These are phyloP conservation scores for Phyto melanocephala DNA, from an alignment of 2,888 invertebrate species.

Conservation along the genomic window DNA sequence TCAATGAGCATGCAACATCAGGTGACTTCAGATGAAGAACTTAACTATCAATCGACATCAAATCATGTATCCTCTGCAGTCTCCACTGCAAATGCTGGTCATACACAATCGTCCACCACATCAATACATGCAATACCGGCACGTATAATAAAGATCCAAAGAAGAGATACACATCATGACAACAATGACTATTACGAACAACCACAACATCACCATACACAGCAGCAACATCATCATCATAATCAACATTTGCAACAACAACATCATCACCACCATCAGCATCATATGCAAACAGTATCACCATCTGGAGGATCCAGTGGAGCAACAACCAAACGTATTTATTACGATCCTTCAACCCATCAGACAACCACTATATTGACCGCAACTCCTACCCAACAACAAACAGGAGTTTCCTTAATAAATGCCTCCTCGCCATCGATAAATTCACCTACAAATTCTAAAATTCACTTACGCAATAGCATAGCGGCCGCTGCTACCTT, in stretches of 20 bases:
- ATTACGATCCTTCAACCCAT: constrained; percentile 72
- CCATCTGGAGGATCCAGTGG: constrained; percentile 4
- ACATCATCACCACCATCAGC: constrained; percentile 46
- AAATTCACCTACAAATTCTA: constrained; percentile 60
- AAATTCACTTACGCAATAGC: constrained; percentile 58
- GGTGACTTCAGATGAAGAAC: constrained; percentile 73
- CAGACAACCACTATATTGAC: constrained; percentile 69
- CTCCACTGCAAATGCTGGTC: constrained; percentile 42
- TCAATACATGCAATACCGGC: constrained; percentile 67
- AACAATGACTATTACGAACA: constrained; percentile 73
- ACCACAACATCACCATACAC: constrained; percentile 66
- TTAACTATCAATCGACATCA: constrained; percentile 69
- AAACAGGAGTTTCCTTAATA: constrained; percentile 54
- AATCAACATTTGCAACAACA: constrained; percentile 60
- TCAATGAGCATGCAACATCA: constrained; percentile 72
- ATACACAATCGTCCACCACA: constrained; percentile 56
- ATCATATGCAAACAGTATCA: constrained; percentile 58
- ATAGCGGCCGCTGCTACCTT: constrained; percentile 60
- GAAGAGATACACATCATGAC: constrained; percentile 72
- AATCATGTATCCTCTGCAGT: constrained; percentile 29
- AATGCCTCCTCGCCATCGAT: constrained; percentile 42
- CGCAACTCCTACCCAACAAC: constrained; percentile 64
- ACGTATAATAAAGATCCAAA: constrained; percentile 76
- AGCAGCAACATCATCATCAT: constrained; percentile 52
- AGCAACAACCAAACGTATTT: constrained; percentile 69